Conservation (phyloP, 37 sponge, comb jelly and placozoan species). For the Chondrilla cf. caribensis region DNA sequence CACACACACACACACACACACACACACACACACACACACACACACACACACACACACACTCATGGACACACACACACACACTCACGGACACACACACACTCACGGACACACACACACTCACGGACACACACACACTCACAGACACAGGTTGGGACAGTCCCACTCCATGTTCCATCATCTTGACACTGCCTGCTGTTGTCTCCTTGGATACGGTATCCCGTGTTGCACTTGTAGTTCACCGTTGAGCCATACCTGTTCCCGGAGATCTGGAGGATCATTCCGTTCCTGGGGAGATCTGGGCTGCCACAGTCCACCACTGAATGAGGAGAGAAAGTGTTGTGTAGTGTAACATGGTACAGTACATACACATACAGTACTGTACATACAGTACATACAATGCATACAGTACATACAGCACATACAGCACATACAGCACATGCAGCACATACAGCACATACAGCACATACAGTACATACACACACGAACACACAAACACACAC, state of each 20-base stretch:
- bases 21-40: background rate
- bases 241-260: constrained; percentile 30
- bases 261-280: background rate
- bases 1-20: no score
- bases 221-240: constrained; percentile 54
- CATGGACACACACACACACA: no score
- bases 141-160: constrained; percentile 27
- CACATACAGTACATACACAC: no score
- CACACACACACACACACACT: background rate
- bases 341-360: no score
- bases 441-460: no score
- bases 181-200: constrained; percentile 31
- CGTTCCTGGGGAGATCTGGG: constrained; percentile 30
- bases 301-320: constrained; percentile 54
- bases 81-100: no score
- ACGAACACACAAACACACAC: no score
- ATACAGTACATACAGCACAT: no score
- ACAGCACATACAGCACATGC: no score
- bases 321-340: background rate
- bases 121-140: constrained; percentile 23
- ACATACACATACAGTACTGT: no score
- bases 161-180: constrained; percentile 46
- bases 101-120: background rate
- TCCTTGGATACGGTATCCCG: constrained; percentile 46
- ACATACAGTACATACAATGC: no score